phyloP scores from a whole-genome alignment of 23 tunicate genomes.

The Styela plicata region DNA sequence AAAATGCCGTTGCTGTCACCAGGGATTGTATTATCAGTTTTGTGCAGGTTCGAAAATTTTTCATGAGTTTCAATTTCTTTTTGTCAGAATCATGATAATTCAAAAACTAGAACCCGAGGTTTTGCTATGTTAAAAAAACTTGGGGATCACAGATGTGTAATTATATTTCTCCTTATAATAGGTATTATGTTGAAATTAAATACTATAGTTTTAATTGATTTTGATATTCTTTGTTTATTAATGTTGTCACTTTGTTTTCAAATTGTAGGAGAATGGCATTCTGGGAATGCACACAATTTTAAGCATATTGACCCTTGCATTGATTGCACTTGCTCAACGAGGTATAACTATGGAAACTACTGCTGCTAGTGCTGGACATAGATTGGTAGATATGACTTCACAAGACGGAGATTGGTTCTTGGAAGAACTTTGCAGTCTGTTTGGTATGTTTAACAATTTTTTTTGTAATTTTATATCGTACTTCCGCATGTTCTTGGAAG shows the following conservation, averaged over 20 bases:
- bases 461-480: not conserved
- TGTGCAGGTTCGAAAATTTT: conserved; percentile 35
- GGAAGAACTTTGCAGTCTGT: conserved; percentile 83
- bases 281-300: conserved; percentile 53
- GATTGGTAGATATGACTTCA: conserved; percentile 90
- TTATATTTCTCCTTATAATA: no score
- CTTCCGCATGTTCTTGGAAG: not conserved
- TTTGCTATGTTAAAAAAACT: no score
- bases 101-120: no score
- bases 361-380: conserved; percentile 78
- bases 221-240: no score
- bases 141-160: no score
- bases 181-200: no score
- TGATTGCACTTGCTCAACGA: conserved; percentile 52
- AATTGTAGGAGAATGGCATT: conserved; percentile 58
- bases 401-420: conserved; percentile 98
- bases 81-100: no score
- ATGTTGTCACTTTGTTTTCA: no score
- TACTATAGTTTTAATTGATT: no score
- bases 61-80: not conserved
- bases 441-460: conserved; percentile 38
- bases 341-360: conserved; percentile 93
- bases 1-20: conserved; percentile 32
- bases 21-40: conserved; percentile 58
- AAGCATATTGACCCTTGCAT: conserved; percentile 37